These are phyloP conservation scores for Phymatocera aterrima DNA, from an alignment of 2,888 invertebrate genomes.

Conservation along the genomic window DNA sequence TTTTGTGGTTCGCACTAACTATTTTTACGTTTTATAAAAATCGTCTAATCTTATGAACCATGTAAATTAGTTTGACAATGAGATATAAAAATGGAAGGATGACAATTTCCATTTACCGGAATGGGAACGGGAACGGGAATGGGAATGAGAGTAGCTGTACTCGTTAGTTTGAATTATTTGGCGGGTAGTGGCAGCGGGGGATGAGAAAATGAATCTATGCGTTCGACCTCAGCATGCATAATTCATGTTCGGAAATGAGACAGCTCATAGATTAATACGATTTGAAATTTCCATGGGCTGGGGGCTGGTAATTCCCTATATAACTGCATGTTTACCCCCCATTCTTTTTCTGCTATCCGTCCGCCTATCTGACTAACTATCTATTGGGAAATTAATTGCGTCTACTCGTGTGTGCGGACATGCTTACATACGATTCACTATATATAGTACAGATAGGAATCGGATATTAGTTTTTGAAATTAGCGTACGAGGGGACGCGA, in stretches of 20 bases:
- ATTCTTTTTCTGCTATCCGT: not conserved
- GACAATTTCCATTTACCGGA: not conserved
- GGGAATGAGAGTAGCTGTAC: not conserved
- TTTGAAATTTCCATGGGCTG: slow-evolving; percentile 56
- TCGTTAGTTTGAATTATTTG: slow-evolving; percentile 73
- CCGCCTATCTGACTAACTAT: not conserved
- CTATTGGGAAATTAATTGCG: slow-evolving; percentile 21
- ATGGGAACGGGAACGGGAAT: no score
- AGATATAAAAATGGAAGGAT: not conserved
- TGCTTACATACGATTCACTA: not conserved
- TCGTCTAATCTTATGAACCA: no score
- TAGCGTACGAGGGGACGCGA: not conserved
- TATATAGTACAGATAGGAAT: no score
- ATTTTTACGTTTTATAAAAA: no score
- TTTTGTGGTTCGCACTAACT: no score
- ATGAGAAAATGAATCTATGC: slow-evolving; percentile 65
- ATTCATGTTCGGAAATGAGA: slow-evolving; percentile 68
- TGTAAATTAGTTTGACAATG: no score
- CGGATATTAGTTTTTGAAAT: slow-evolving; percentile 4
- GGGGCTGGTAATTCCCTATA: not conserved
- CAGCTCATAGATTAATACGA: slow-evolving; percentile 69
- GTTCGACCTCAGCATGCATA: slow-evolving; percentile 66
- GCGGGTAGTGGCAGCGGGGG: slow-evolving; percentile 66
- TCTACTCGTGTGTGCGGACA: not conserved
- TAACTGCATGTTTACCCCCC: no score